Conservation (phyloP, 2,888 invertebrate genomes). For the Gastracanthus pulcherrimus region DNA sequence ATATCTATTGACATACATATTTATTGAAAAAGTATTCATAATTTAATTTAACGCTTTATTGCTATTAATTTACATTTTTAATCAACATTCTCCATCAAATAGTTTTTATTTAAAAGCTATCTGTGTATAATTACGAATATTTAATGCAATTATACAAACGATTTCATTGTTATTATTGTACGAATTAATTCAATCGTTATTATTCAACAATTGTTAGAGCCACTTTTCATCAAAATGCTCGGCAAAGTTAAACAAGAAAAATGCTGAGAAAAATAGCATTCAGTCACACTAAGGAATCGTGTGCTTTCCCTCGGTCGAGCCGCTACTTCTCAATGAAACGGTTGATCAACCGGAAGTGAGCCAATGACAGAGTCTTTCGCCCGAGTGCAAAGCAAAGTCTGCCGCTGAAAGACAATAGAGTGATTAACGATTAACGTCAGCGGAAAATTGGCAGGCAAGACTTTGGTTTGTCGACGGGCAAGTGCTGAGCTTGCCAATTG, state of each 20-base stretch:
- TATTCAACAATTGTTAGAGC: background rate
- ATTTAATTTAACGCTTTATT: too few relatives aligned
- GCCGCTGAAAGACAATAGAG: conserved; percentile 44
- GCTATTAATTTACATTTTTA: too few relatives aligned
- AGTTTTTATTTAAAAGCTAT: too few relatives aligned
- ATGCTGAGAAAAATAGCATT: background rate
- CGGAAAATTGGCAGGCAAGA: conserved; percentile 44
- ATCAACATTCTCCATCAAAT: too few relatives aligned
- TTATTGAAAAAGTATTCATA: too few relatives aligned
- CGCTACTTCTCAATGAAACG: conserved; percentile 21
- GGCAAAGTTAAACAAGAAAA: background rate
- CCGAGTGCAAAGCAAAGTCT: conserved; percentile 9
- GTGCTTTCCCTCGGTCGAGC: background rate
- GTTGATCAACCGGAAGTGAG: conserved; percentile 47
- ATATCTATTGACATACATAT: too few relatives aligned
- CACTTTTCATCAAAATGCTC: background rate
- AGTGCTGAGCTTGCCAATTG: conserved; percentile 44
- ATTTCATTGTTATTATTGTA: too few relatives aligned
- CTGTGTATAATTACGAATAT: too few relatives aligned
- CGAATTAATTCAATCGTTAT: too few relatives aligned
- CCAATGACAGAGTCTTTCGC: conserved; percentile 10
- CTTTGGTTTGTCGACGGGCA: background rate
- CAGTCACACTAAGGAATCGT: too few relatives aligned
- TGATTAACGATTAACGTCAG: conserved; percentile 54
- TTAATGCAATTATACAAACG: too few relatives aligned